These are phyloP conservation scores for Synodontis membranacea DNA, from an alignment of 2,113 vertebrate species.

Conservation along the genomic window DNA sequence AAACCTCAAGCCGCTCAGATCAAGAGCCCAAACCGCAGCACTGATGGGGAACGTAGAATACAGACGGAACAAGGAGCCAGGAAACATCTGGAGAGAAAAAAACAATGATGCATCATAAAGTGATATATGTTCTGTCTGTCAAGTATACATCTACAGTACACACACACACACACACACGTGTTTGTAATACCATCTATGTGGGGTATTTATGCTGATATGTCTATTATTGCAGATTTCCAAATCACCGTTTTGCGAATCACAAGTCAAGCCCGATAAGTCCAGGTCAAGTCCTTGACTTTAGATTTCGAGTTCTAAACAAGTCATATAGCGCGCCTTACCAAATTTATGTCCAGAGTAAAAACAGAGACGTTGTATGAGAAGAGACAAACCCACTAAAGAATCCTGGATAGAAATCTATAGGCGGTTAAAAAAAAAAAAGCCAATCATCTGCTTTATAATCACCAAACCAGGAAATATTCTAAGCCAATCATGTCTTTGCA, in stretches of 20 bases:
- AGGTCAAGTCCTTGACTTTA: no score
- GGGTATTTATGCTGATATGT: not conserved
- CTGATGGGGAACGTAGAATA: not conserved
- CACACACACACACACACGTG: not conserved
- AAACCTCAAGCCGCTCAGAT: not conserved
- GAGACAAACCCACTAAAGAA: no score
- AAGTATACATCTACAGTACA: not conserved
- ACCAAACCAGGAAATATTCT: no score
- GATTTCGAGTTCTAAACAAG: no score
- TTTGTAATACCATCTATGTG: not conserved
- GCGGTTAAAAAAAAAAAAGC: no score
- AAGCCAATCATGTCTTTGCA: no score
- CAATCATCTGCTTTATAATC: no score
- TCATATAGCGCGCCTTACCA: no score
- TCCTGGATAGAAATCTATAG: no score
- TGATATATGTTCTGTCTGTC: not conserved
- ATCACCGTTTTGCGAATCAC: not conserved
- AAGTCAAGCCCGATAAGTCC: no score
- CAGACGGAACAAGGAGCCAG: not conserved
- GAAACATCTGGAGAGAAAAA: not conserved
- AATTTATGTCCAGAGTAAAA: no score
- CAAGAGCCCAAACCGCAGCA: not conserved
- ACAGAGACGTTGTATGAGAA: no score
- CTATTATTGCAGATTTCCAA: not conserved
- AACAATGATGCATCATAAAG: not conserved